Conservation (phyloP, 2,797 vertebrate genomes). For the Enteromius mattozi region DNA sequence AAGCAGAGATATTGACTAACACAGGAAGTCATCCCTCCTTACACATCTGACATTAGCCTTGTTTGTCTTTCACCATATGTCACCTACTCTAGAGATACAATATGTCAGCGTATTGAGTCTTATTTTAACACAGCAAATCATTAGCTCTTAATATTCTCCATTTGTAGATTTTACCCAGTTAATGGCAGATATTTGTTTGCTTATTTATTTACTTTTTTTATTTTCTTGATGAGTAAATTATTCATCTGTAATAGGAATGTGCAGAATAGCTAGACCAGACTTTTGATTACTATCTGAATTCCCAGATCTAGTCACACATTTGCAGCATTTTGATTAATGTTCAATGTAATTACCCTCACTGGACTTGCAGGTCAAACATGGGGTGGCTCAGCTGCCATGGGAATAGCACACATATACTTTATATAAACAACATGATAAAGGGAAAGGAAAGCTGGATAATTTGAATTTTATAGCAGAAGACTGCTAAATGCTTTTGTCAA, state of each 20-base stretch:
- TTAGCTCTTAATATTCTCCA: background rate
- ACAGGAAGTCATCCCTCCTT: constrained; percentile 47
- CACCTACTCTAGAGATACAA: constrained; percentile 42
- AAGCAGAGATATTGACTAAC: constrained; percentile 52
- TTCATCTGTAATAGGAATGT: constrained; percentile 4
- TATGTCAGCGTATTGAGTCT: constrained; percentile 1
- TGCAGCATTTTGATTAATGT: constrained; percentile 37
- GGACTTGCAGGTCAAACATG: constrained; percentile 14
- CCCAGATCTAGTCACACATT: constrained; percentile 26
- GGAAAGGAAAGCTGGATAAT: background rate
- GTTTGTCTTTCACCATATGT: constrained; percentile 59
- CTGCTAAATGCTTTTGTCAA: background rate
- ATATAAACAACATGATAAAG: constrained; percentile 12
- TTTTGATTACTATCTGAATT: constrained; percentile 43
- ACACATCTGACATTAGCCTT: constrained; percentile 51
- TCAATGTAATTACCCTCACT: constrained; percentile 26
- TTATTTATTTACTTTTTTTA: background rate
- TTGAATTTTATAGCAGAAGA: background rate
- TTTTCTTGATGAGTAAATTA: constrained; percentile 2
- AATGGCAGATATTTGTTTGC: constrained; percentile 15
- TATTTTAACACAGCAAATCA: constrained; percentile 25
- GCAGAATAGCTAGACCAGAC: background rate
- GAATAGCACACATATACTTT: background rate
- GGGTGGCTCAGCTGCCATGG: background rate
- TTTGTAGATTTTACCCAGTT: background rate